These are phyloP conservation scores for Stenopsyche tienmushanensis DNA, from an alignment of 1,140 invertebrate species.

Conservation along the genomic window DNA sequence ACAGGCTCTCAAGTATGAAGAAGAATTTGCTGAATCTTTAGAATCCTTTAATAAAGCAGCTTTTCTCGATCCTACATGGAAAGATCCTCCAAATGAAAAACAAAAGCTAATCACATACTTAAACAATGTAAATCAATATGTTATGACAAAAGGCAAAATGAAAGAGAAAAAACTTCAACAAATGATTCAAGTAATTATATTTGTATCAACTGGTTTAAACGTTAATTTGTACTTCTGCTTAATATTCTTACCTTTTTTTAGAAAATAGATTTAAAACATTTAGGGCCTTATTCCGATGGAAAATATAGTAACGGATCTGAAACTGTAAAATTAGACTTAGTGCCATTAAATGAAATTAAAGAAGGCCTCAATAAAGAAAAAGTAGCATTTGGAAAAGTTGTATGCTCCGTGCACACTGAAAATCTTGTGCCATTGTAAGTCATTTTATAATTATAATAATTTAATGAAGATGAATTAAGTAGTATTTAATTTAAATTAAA, in stretches of 20 bases:
- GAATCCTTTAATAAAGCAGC: constrained; percentile 67
- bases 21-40: constrained; percentile 71
- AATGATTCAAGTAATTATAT: constrained; percentile 60
- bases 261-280: constrained; percentile 58
- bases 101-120: constrained; percentile 68
- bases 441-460: constrained; percentile 10
- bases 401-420: constrained; percentile 73
- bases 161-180: constrained; percentile 69
- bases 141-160: constrained; percentile 70
- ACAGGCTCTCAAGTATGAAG: constrained; percentile 79
- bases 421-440: constrained; percentile 73
- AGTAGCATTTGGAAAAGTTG: constrained; percentile 77
- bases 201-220: constrained; percentile 17
- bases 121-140: constrained; percentile 63
- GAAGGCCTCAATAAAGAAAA: constrained; percentile 57
- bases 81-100: constrained; percentile 62
- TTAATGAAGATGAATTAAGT: too few relatives aligned
- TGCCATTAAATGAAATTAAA: constrained; percentile 44
- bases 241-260: constrained; percentile 42
- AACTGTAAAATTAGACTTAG: constrained; percentile 56
- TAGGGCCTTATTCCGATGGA: constrained; percentile 64
- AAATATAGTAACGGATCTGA: constrained; percentile 57
- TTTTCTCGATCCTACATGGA: constrained; percentile 74
- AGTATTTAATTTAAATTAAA: neutral
- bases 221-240: constrained; percentile 14